Base-by-base conservation (phyloP, 2,797 vertebrate genomes). In the Rhinella marina region DNA sequence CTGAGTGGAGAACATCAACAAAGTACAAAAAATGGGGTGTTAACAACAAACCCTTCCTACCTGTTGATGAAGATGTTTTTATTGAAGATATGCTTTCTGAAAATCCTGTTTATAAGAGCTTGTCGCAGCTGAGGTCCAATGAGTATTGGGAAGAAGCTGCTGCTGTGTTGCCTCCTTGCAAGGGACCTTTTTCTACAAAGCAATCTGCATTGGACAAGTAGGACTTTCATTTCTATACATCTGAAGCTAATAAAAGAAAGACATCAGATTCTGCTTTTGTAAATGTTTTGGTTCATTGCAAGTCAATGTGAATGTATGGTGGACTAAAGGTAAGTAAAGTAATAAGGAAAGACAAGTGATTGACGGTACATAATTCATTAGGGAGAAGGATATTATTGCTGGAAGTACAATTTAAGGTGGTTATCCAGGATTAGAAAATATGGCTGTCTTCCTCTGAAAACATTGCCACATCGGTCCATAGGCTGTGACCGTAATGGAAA, bases 71-170 rank as follows among this genome's bases (percentile, higher is more conserved):
- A 82, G 70, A 87, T 5, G 29, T 17, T 4, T 85, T 90, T 52
- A 88, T 91, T 75, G 66, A 91, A 81, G 81, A 81, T 88, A 85
- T 88, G 86, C 29, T 88, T 27, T 84, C 56, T 13, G 50, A 88
- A 70, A 0, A 13, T 12, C 82, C 82, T 32, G 86, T 59, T 6
- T 92, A 66, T 50, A 77, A 14, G 17, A 92, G 86, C 64, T 87
- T 0, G 61, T 85, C 89, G 3, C 90, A 91, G 52, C 50, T 17
- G 19, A 86, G 84, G 16, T 59, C 80, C 70, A 84, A 84, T 41
- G 27, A 91, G 25, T 90, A 90, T 27, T 93, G 90, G 88, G 82
- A 86, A 86, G 88, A 72, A 13, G 77, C 62, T 50, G 76, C 59
- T 75, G 76, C 87, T 56, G 57, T 82, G 48, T 25, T 90, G 81